A percentile compares a stretch with the other conserved stretches of the same genome.
phyloP scores from a whole-genome alignment of 1,140 invertebrate genomes.

The Cyclargus thomasi region DNA sequence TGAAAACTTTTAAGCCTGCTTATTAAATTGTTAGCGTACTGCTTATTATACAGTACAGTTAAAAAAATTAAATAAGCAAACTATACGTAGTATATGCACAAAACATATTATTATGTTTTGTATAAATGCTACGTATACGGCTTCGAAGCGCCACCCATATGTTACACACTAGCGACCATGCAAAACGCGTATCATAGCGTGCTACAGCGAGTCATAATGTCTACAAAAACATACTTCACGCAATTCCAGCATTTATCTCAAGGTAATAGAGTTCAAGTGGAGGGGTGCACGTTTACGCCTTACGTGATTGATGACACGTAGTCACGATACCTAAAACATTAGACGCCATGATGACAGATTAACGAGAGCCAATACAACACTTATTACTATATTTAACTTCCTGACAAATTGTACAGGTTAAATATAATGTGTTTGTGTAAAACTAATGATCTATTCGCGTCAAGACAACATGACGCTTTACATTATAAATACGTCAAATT shows the following conservation, averaged over 20 bases:
- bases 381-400: not conserved
- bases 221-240: slow-evolving; percentile 18
- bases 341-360: slow-evolving; percentile 30
- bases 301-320: slow-evolving; percentile 35
- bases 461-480: not conserved
- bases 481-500: too few species aligned
- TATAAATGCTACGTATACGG: not conserved
- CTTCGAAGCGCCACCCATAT: slow-evolving; percentile 32
- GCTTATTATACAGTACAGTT: too few species aligned
- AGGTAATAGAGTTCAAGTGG: slow-evolving; percentile 26
- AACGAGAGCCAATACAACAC: slow-evolving; percentile 22
- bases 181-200: slow-evolving; percentile 39
- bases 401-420: too few species aligned
- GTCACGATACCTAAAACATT: slow-evolving; percentile 28
- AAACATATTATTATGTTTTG: too few species aligned
- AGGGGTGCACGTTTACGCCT: not conserved
- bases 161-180: slow-evolving; percentile 39
- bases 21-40: too few species aligned
- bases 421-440: too few species aligned
- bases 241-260: slow-evolving; percentile 26
- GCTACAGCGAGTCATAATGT: slow-evolving; percentile 20
- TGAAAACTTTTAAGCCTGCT: too few species aligned
- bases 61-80: too few species aligned
- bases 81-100: too few species aligned
- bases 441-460: not conserved